These are phyloP conservation scores for Acridotheres tristis DNA, from an alignment of 2,797 vertebrate species.

Conservation along the genomic window DNA sequence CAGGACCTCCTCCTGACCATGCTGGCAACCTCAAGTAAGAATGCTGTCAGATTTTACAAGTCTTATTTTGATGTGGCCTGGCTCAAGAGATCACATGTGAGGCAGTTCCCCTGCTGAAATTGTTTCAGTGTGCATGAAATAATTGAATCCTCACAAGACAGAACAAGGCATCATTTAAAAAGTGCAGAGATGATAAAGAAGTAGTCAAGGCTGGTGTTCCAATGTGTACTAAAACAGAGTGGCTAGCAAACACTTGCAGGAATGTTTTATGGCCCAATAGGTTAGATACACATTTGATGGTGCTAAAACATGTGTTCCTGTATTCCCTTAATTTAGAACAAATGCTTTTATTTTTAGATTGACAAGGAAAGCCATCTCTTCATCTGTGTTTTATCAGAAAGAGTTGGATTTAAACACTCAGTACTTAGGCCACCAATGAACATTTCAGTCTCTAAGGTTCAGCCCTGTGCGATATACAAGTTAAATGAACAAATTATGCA, in stretches of 20 bases:
- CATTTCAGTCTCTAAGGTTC: background rate
- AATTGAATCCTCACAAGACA: background rate
- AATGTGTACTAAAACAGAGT: background rate
- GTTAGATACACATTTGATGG: background rate
- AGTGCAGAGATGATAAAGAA: background rate
- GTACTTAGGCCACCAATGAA: background rate
- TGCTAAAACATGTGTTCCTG: background rate
- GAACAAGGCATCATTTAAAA: background rate
- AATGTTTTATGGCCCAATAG: background rate
- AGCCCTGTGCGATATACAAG: background rate
- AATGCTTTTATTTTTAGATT: background rate
- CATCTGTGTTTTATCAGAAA: background rate
- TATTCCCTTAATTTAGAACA: background rate
- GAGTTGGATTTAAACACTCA: background rate
- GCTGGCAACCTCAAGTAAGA: background rate
- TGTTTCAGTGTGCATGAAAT: background rate
- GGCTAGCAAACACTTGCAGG: background rate
- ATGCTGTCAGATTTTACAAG: background rate
- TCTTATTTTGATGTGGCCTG: background rate
- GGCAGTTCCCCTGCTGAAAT: background rate
- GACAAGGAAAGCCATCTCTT: background rate
- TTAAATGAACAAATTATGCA: background rate
- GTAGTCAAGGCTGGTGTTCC: background rate
- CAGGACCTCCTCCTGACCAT: background rate
- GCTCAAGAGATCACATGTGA: background rate